These are phyloP conservation scores for Pedionomus torquatus DNA, from an alignment of 2,113 vertebrate genomes.

Conservation along the genomic window DNA sequence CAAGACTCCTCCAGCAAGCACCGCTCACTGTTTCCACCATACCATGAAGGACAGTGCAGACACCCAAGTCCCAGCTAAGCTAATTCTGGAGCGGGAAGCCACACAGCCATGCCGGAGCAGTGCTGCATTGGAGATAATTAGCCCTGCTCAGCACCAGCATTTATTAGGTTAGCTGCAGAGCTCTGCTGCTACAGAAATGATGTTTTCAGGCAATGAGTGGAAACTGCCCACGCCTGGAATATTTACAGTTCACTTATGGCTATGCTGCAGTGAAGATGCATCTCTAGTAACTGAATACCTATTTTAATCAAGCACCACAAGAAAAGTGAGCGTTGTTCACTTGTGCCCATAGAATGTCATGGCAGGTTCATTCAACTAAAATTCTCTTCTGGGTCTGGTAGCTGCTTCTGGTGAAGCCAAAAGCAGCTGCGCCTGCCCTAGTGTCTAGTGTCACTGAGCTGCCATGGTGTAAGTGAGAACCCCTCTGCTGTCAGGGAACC, in stretches of 20 bases:
- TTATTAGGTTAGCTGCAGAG: constrained; percentile 48
- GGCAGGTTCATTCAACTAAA: not conserved
- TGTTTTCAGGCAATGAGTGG: not conserved
- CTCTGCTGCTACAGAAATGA: not conserved
- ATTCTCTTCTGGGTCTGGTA: not conserved
- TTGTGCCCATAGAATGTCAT: not conserved
- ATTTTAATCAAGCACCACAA: not conserved
- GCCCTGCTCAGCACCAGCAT: not conserved
- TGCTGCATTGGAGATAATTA: constrained; percentile 35
- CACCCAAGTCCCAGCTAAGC: not conserved
- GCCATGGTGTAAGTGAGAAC: not conserved
- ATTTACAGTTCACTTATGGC: not conserved
- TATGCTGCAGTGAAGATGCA: not conserved
- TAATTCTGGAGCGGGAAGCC: not conserved
- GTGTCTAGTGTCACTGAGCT: not conserved
- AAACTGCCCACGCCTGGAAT: not conserved
- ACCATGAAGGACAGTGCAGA: constrained; percentile 48
- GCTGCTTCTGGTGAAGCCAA: not conserved
- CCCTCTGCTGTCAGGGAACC: not conserved
- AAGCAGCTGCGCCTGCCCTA: not conserved
- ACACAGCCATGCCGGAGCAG: not conserved
- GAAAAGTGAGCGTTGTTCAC: not conserved
- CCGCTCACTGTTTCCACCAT: not conserved
- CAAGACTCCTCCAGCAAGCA: not conserved
- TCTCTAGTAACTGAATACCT: not conserved